phyloP scores from a whole-genome alignment of 2,888 invertebrate species.

The Parnassius glacialis region DNA sequence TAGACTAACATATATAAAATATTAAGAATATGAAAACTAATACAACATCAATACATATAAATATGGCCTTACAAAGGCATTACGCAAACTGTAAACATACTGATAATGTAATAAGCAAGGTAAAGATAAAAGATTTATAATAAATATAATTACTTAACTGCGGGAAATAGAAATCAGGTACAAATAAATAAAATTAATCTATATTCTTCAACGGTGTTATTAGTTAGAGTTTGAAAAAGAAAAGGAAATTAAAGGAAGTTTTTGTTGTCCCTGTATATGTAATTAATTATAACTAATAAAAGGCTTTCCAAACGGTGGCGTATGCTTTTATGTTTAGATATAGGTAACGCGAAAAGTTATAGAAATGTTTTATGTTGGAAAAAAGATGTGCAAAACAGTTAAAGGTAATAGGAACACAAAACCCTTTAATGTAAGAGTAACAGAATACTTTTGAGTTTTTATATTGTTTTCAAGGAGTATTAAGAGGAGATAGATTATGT shows the following conservation, averaged over 20 bases:
- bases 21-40: not conserved
- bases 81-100: not conserved
- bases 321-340: too few relatives aligned
- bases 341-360: too few relatives aligned
- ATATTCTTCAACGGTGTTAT: not conserved
- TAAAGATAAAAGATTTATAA: not conserved
- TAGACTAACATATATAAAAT: not conserved
- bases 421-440: too few relatives aligned
- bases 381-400: too few relatives aligned
- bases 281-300: too few relatives aligned
- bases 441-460: not conserved
- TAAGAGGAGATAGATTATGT: too few relatives aligned
- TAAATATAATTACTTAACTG: not conserved
- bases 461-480: not conserved
- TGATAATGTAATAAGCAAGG: too few relatives aligned
- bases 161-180: constrained; percentile 7
- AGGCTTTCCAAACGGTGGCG: too few relatives aligned
- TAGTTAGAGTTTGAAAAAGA: too few relatives aligned
- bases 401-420: too few relatives aligned
- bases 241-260: too few relatives aligned
- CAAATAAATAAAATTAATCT: constrained; percentile 3
- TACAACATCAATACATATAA: not conserved
- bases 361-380: too few relatives aligned
- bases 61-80: not conserved
- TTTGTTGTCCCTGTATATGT: not conserved